Percentiles rank a stretch among this genome's conserved stretches.
Evolutionary conservation across 2,888 invertebrate genomes (phyloP).

Genomic region (Calameuta pallipes): DNA sequence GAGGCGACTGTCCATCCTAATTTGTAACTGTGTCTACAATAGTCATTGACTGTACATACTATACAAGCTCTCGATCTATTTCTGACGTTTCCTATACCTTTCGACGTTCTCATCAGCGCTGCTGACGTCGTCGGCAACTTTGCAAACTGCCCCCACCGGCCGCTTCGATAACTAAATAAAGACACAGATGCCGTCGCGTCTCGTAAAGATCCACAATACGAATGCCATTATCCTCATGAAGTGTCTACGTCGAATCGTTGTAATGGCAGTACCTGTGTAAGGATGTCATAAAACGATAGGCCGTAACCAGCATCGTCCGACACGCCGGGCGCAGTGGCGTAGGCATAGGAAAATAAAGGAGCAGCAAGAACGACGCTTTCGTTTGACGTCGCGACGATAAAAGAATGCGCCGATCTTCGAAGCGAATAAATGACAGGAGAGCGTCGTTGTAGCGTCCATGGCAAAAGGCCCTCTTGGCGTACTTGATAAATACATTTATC

Average conservation of each 20-base stretch:
- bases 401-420: background rate
- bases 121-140: conserved; percentile 30
- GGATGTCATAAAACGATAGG: background rate
- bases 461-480: conserved; percentile 46
- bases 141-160: conserved; percentile 38
- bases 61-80: background rate
- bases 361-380: background rate
- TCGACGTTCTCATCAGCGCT: background rate
- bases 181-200: conserved; percentile 25
- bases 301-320: background rate
- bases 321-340: background rate
- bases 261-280: background rate
- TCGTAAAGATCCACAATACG: background rate
- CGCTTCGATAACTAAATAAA: conserved; percentile 32
- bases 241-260: background rate
- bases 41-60: background rate
- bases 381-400: background rate
- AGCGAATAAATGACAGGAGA: background rate
- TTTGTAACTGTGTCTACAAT: background rate
- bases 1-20: background rate
- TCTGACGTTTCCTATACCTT: background rate
- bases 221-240: background rate
- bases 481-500: conserved; percentile 59
- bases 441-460: background rate
- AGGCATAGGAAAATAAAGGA: background rate